These are phyloP conservation scores for Stomorhina lunata DNA, from an alignment of 2,888 invertebrate species.

Conservation along the genomic window DNA sequence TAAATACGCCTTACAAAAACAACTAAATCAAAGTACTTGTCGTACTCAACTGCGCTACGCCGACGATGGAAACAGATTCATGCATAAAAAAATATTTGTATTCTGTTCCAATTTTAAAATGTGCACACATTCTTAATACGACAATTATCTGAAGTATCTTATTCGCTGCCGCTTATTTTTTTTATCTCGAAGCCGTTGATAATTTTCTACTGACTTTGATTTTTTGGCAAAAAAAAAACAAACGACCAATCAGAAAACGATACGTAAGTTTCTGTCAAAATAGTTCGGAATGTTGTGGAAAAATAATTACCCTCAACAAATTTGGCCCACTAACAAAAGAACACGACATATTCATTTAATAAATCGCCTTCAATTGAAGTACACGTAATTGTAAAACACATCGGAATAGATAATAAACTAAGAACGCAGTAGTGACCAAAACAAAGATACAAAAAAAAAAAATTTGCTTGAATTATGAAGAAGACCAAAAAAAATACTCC, in stretches of 20 bases:
- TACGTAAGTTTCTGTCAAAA: slow-evolving; percentile 14
- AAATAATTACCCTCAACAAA: neutral
- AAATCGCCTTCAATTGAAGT: slow-evolving; percentile 37
- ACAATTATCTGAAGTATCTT: too few relatives aligned
- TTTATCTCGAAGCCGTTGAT: too few relatives aligned
- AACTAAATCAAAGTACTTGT: too few relatives aligned
- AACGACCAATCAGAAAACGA: slow-evolving; percentile 54
- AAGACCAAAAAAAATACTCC: slow-evolving; percentile 67
- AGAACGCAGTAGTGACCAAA: neutral
- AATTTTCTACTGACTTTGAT: too few relatives aligned
- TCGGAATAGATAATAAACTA: slow-evolving; percentile 8
- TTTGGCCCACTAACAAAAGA: slow-evolving; percentile 44
- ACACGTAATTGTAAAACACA: slow-evolving; percentile 59
- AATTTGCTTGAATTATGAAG: slow-evolving; percentile 47
- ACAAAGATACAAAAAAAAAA: slow-evolving; percentile 44
- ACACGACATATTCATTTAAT: slow-evolving; percentile 46
- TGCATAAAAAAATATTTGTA: too few relatives aligned
- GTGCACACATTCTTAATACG: too few relatives aligned
- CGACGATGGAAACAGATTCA: too few relatives aligned
- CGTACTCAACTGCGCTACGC: too few relatives aligned
- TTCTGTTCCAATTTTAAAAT: too few relatives aligned
- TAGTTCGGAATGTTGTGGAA: slow-evolving; percentile 19
- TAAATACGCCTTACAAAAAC: too few relatives aligned
- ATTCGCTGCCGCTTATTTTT: too few relatives aligned
- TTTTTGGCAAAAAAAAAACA: neutral